Base-by-base conservation (phyloP, 2,113 vertebrate species). In the Callocephalon fimbriatum region DNA sequence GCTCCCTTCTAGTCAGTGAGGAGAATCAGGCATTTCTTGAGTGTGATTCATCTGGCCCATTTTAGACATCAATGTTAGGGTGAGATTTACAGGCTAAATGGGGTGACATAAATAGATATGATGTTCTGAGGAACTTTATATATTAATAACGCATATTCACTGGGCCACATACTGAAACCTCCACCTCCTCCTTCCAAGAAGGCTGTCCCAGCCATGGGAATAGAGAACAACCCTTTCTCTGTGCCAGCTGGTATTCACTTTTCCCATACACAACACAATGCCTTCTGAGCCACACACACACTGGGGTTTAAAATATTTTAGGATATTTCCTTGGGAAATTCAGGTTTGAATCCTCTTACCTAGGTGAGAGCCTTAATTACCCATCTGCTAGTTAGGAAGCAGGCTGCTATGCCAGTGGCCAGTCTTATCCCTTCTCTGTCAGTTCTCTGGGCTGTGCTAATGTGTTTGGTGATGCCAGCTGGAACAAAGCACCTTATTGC, bases 41-140 rank as follows among this genome's bases (percentile, higher is more conserved):
- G 89, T 54, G 80, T 96, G 96, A 97, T 96, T 96, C 96, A 94
- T 96, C 80, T 89, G 68, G 15, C 44, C 66, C 40, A 27, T 89
- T 96, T 96, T 96, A 96, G 92, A 75, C 38, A 77, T 63, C 83
- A 89, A 12, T 11, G 8, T 96, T 89, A 87, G 89, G 86, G 65
- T 91, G 77, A 97, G 94, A 94, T 94, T 91, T 97, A 75, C 76
- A 95, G 86, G 74, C 93, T 94, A 65, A 96, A 93, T 32, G 13
- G 84, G 68, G 56, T 96, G 89, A 87, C 80, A 51, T 78, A 96
- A 97, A 95, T 87, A 96, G 91, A 95, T 75, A 67, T 27, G 47
- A 96, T 81, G 44, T 89, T 96, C 76, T 89, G 61, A 47, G 73
- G 65, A 91, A 62, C 85, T 97, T 91, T 96, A 91, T 94, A 91